Conservation (phyloP, 2,113 vertebrate genomes). For the Sinocyclocheilus rhinocerous region DNA sequence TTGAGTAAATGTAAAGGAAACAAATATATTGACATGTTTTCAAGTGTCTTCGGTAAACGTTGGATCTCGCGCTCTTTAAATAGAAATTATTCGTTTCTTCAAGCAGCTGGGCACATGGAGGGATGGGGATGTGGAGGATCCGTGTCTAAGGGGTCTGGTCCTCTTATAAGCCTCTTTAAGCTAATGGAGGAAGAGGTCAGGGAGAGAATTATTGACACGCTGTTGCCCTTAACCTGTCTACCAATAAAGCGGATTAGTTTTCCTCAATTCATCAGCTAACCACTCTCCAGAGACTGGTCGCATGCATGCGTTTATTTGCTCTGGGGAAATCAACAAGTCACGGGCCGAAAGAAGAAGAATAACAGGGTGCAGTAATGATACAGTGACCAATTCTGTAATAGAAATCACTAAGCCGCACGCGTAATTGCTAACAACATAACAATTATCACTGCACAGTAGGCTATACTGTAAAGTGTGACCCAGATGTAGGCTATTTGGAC, state of each 20-base stretch:
- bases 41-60: not conserved
- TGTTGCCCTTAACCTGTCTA: constrained; percentile 94
- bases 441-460: too few species aligned
- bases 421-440: not conserved
- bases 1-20: constrained; percentile 73
- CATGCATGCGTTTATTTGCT: constrained; percentile 92
- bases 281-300: constrained; percentile 78
- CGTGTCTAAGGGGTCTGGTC: constrained; percentile 64
- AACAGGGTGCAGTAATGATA: constrained; percentile 71
- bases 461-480: not conserved
- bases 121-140: constrained; percentile 19
- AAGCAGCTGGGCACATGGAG: constrained; percentile 73
- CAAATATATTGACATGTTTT: constrained; percentile 57
- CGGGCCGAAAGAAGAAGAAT: constrained; percentile 74
- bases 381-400: constrained; percentile 73
- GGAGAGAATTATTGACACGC: constrained; percentile 92
- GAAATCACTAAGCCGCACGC: constrained; percentile 56
- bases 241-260: constrained; percentile 99
- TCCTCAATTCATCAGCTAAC: constrained; percentile 94
- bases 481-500: not conserved
- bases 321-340: constrained; percentile 98
- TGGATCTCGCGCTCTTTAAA: not conserved
- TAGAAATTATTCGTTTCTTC: constrained; percentile 73
- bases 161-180: constrained; percentile 89
- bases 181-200: constrained; percentile 94